Conservation (phyloP, 2,888 invertebrate species). For the Allacma fusca region DNA sequence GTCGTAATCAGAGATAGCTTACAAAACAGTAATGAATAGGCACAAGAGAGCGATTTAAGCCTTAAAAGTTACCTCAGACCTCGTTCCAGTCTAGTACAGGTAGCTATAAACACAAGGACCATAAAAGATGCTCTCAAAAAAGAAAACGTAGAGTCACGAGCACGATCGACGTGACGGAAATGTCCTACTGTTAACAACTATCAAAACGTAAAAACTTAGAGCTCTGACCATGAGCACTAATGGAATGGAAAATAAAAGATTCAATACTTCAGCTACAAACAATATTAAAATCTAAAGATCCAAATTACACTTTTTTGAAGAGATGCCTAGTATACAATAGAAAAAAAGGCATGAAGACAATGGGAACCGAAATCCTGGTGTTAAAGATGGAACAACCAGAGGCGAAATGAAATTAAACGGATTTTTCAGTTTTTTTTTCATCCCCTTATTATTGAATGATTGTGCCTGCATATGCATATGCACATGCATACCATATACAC, state of each 20-base stretch:
- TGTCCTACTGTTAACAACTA: conserved; percentile 7
- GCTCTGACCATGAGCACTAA: too few relatives aligned
- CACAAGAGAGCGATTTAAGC: too few relatives aligned
- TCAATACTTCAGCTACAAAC: not conserved
- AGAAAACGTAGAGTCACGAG: conserved; percentile 26
- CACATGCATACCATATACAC: too few relatives aligned
- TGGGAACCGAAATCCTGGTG: not conserved
- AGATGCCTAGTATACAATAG: not conserved
- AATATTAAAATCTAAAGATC: conserved; percentile 1
- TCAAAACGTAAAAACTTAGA: too few relatives aligned
- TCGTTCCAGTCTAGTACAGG: not conserved
- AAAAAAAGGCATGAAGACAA: conserved; percentile 3
- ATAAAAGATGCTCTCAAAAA: not conserved
- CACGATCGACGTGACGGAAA: conserved; percentile 22
- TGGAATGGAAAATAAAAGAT: not conserved
- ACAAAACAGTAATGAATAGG: too few relatives aligned
- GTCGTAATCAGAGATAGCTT: too few relatives aligned
- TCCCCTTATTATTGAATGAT: too few relatives aligned
- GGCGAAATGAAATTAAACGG: conserved; percentile 29
- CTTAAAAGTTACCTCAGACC: too few relatives aligned
- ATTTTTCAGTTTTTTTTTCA: conserved; percentile 20
- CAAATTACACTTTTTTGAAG: conserved; percentile 1
- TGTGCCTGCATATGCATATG: too few relatives aligned
- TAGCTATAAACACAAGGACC: too few relatives aligned
- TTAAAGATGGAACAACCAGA: not conserved